phyloP scores from a whole-genome alignment of 2,797 vertebrate species.

The Sebastolobus alascanus region DNA sequence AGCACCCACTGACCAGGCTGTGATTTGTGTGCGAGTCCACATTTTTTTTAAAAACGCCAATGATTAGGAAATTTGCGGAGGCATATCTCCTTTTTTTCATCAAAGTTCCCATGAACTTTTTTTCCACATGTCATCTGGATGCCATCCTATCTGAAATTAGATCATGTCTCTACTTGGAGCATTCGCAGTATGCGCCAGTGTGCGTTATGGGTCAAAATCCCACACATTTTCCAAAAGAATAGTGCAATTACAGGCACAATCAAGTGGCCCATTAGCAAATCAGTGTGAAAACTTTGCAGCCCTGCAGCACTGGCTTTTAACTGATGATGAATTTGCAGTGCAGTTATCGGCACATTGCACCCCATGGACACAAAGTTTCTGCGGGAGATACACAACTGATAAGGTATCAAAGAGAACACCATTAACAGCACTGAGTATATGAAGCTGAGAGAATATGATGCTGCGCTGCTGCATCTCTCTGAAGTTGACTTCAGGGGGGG shows the following conservation, averaged over 20 bases:
- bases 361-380: constrained; percentile 1
- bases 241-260: constrained; percentile 42
- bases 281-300: constrained; percentile 41
- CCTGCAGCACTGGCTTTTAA: constrained; percentile 6
- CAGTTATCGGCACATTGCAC: background rate
- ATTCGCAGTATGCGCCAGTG: constrained; percentile 20
- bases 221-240: constrained; percentile 22
- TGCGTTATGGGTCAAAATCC: constrained; percentile 22
- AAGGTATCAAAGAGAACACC: constrained; percentile 33
- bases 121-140: constrained; percentile 54
- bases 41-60: constrained; percentile 26
- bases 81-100: constrained; percentile 51
- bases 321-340: background rate
- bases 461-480: constrained; percentile 11
- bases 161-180: constrained; percentile 38
- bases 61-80: constrained; percentile 33
- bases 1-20: constrained; percentile 36
- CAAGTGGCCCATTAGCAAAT: constrained; percentile 44
- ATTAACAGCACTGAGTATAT: constrained; percentile 18
- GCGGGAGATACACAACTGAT: constrained; percentile 17
- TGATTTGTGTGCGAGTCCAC: constrained; percentile 35
- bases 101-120: constrained; percentile 63
- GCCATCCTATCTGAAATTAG: constrained; percentile 58
- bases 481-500: constrained; percentile 27
- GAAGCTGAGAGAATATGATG: constrained; percentile 22